Evolutionary conservation across 92 coral and sea anemone genomes (phyloP).

Genomic region (Palythoa grandis): DNA sequence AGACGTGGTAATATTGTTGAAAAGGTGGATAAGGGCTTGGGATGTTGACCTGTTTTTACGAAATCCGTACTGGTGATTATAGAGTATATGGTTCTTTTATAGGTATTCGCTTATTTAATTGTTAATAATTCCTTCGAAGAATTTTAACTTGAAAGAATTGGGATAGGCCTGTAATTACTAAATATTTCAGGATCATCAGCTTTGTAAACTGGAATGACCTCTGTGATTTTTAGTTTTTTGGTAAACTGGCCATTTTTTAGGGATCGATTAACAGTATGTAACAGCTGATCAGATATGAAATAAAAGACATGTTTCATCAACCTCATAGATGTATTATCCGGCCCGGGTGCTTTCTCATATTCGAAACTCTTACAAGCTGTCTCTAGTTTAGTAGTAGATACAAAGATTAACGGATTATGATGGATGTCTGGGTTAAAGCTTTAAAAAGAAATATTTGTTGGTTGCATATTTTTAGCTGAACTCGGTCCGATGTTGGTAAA

Average conservation of each 20-base stretch:
- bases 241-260: constrained; percentile 17
- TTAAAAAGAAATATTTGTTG: constrained; percentile 6
- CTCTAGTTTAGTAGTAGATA: constrained; percentile 21
- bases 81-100: too few species aligned
- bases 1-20: too few species aligned
- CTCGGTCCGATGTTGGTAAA: constrained; percentile 44
- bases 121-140: too few species aligned
- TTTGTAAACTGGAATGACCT: constrained; percentile 1
- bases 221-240: background rate
- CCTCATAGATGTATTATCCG: constrained; percentile 9
- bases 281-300: too few species aligned
- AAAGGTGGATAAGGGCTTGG: too few species aligned
- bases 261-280: background rate
- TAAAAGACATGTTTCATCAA: constrained; percentile 11
- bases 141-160: constrained; percentile 21
- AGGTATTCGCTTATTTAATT: too few species aligned
- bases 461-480: constrained; percentile 33
- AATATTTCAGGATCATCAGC: constrained; percentile 9
- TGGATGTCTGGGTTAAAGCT: background rate
- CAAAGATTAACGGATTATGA: constrained; percentile 10
- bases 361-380: background rate
- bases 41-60: too few species aligned
- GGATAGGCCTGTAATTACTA: constrained; percentile 36
- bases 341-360: constrained; percentile 12
- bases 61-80: too few species aligned